These are phyloP conservation scores for Epinotia bilunana DNA, from an alignment of 2,888 invertebrate species.

Conservation along the genomic window DNA sequence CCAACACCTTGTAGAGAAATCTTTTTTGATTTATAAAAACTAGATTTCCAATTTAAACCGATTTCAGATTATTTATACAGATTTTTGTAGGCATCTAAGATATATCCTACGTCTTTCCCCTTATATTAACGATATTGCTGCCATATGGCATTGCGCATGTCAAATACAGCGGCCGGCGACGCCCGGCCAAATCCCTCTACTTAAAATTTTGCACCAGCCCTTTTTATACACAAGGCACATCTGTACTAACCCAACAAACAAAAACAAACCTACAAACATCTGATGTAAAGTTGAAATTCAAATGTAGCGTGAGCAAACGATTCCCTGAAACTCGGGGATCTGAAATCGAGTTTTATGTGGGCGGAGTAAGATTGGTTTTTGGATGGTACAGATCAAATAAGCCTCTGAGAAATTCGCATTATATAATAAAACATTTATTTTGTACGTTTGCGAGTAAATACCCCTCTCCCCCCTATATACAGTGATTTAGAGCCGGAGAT, in stretches of 20 bases:
- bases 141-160: slow-evolving; percentile 20
- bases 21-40: too few relatives aligned
- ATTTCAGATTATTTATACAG: background rate
- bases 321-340: slow-evolving; percentile 48
- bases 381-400: slow-evolving; percentile 55
- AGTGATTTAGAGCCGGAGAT: slow-evolving; percentile 83
- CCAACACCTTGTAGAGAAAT: too few relatives aligned
- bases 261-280: slow-evolving; percentile 55
- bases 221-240: slow-evolving; percentile 75
- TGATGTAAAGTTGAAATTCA: slow-evolving; percentile 54
- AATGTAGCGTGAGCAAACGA: slow-evolving; percentile 48
- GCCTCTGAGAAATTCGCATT: slow-evolving; percentile 81
- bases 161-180: slow-evolving; percentile 15
- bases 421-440: slow-evolving; percentile 85
- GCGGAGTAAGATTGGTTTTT: slow-evolving; percentile 54
- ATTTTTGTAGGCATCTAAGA: background rate
- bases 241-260: slow-evolving; percentile 55
- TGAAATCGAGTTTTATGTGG: slow-evolving; percentile 58
- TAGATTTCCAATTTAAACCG: too few relatives aligned
- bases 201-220: slow-evolving; percentile 81
- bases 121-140: background rate
- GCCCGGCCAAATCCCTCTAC: slow-evolving; percentile 78
- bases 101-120: background rate
- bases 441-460: slow-evolving; percentile 82
- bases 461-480: slow-evolving; percentile 81